Percentiles rank a stretch among this genome's conserved stretches.
These are phyloP conservation scores for Podarcis muralis DNA, from an alignment of 2,113 vertebrate species.

Conservation along the genomic window DNA sequence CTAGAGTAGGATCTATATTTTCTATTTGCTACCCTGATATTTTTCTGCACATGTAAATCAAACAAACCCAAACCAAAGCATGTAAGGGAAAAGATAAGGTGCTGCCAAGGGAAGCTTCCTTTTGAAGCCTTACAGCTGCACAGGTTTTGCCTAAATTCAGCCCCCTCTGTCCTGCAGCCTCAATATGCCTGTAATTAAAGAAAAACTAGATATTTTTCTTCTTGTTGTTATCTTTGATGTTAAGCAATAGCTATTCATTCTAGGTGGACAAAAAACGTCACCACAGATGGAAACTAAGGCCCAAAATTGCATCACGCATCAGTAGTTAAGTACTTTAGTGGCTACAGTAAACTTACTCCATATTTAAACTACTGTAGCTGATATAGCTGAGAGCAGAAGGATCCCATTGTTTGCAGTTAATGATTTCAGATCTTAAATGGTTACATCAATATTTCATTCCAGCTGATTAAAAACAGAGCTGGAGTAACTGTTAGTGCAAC, in stretches of 20 bases:
- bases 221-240: too few relatives aligned
- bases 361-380: not conserved
- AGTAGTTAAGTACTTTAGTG: not conserved
- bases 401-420: slow-evolving; percentile 21
- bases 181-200: too few relatives aligned
- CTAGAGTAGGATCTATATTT: too few relatives aligned
- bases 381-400: slow-evolving; percentile 26
- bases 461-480: slow-evolving; percentile 9
- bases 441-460: slow-evolving; percentile 11
- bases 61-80: too few relatives aligned
- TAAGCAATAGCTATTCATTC: not conserved
- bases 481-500: not conserved
- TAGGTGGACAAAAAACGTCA: not conserved
- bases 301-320: not conserved
- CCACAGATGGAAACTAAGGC: not conserved
- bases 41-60: too few relatives aligned
- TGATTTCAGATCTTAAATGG: slow-evolving; percentile 12
- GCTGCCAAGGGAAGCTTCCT: too few relatives aligned
- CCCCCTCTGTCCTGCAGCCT: too few relatives aligned
- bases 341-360: not conserved
- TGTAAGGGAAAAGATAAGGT: too few relatives aligned
- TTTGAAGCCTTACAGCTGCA: too few relatives aligned
- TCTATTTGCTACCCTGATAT: too few relatives aligned
- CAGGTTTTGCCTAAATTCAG: too few relatives aligned
- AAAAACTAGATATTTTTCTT: not conserved